Conservation (phyloP, 2,113 vertebrate genomes). For the Ranitomeya imitator region DNA sequence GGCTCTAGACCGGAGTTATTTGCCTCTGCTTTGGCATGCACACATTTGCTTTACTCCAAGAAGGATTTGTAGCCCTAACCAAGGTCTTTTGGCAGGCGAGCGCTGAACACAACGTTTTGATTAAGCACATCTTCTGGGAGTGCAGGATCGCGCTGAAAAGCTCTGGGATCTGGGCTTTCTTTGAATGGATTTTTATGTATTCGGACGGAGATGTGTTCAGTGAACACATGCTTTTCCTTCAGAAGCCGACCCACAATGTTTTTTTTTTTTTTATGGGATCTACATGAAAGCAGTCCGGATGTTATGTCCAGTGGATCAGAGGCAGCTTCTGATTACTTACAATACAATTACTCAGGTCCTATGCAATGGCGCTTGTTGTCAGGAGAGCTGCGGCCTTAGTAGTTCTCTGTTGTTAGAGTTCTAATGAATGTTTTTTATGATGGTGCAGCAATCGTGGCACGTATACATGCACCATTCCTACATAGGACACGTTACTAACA, state of each 20-base stretch:
- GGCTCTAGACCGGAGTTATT: constrained; percentile 40
- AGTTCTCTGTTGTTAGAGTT: not conserved
- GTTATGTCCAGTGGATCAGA: not conserved
- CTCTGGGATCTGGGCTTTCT: constrained; percentile 51
- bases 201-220: not conserved
- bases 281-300: not conserved
- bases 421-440: not conserved
- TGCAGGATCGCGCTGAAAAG: constrained; percentile 60
- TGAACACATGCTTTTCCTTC: not conserved
- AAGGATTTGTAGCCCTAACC: constrained; percentile 53
- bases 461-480: too few species aligned
- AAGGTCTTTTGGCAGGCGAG: constrained; percentile 52
- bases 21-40: constrained; percentile 53
- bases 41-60: constrained; percentile 41
- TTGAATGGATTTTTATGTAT: constrained; percentile 24
- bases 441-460: too few species aligned
- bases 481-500: too few species aligned
- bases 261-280: not conserved
- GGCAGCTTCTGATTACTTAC: not conserved
- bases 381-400: not conserved
- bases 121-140: constrained; percentile 56
- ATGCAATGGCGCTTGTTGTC: not conserved
- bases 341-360: not conserved
- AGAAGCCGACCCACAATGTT: not conserved
- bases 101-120: constrained; percentile 55